phyloP scores from a whole-genome alignment of 2,797 vertebrate species.

The Bovichtus variegatus region DNA sequence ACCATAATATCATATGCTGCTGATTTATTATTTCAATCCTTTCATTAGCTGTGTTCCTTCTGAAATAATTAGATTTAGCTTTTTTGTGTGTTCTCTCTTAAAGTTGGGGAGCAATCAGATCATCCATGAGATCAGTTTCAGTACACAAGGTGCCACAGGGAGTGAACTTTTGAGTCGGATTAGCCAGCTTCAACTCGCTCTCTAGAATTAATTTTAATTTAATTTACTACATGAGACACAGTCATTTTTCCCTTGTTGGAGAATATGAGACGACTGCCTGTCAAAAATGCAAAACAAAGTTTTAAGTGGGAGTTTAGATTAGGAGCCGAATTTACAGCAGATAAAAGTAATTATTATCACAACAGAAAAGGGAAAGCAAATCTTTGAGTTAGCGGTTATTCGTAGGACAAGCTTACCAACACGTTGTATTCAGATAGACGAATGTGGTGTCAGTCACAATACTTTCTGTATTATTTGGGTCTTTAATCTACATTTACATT shows the following conservation, averaged over 20 bases:
- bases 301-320: constrained; percentile 21
- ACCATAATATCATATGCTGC: background rate
- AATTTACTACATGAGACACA: constrained; percentile 38
- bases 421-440: constrained; percentile 16
- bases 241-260: constrained; percentile 19
- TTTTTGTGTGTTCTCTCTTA: constrained; percentile 16
- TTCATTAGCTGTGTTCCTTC: constrained; percentile 34
- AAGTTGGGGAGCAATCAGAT: constrained; percentile 37
- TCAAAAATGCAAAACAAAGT: constrained; percentile 18
- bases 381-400: constrained; percentile 24
- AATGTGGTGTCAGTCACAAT: constrained; percentile 19
- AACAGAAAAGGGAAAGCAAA: background rate
- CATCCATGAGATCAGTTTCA: constrained; percentile 50
- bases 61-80: constrained; percentile 10
- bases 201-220: constrained; percentile 43
- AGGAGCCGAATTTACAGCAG: constrained; percentile 17
- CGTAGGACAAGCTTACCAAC: background rate
- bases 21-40: constrained; percentile 28
- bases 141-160: constrained; percentile 37
- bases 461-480: background rate
- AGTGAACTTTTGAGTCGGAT: constrained; percentile 26
- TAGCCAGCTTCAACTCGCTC: constrained; percentile 36
- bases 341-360: constrained; percentile 21
- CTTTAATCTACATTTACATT: constrained; percentile 32
- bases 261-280: constrained; percentile 9